Evolutionary conservation across 2,113 vertebrate species (phyloP), one percentile per base, ranked within the genome.

Genomic region (Neolamprologus modestus): DNA sequence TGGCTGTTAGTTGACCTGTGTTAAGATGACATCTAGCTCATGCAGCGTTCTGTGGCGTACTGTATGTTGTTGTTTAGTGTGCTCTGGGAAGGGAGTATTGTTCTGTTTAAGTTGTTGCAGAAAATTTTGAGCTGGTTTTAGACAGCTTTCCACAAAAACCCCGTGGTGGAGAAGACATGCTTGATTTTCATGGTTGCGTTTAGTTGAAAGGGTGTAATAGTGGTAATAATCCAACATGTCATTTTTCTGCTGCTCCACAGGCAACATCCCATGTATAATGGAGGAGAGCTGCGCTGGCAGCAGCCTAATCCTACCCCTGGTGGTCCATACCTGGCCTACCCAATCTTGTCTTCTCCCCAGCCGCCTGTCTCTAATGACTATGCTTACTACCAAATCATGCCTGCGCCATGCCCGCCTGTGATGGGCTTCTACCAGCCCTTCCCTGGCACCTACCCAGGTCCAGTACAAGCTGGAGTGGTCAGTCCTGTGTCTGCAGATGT

Each of bases 351-450:
- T 73, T 96, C 97, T 42, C 97, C 98, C 2, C 99, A 99, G 90
- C 98, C 98, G 13, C 97, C 98, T 35, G 97, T 99, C 85, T 98
- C 98, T 90, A 97, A 97, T 10, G 99, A 99, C 82, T 99, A 99
- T n/a, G 92, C 98, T 0, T 99, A 99, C 84, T 99, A 99, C 78
- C 98, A 99, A 94, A 94, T 99, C 87, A 98, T 99, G 98, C 98
- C 98, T 61, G 97, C 98, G 28, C 97, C 98, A 1, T 99, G 98
- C 93, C 97, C 98, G 54, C 98, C 98, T 52, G 97, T 99, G 83
- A 98, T 99, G 99, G 99, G 99, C 84, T 99, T 99, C 94, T 99
- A 99, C 90, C 98, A 99, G 95, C 98, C 98, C 54, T 98, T 99
- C 81, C 97, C 97, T 57, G 61, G 97, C 4, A 95, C 98, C 1